These are phyloP conservation scores for Macrochelys suwanniensis DNA, from an alignment of 2,797 vertebrate genomes.

Conservation along the genomic window DNA sequence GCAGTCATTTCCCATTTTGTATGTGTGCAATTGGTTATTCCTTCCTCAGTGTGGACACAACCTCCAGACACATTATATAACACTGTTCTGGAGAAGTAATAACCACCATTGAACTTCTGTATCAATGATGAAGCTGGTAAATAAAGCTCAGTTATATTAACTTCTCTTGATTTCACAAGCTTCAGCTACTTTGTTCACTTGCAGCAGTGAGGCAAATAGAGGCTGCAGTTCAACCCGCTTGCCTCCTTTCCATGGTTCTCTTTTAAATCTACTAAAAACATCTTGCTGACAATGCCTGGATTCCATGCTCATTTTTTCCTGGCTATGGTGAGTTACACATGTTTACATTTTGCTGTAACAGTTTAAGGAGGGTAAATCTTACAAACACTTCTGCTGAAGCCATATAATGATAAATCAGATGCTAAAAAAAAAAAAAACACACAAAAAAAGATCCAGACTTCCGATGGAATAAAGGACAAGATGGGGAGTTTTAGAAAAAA, in stretches of 20 bases:
- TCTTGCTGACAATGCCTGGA: constrained; percentile 39
- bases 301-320: constrained; percentile 57
- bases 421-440: constrained; percentile 27
- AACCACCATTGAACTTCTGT: not conserved
- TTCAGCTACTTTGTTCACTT: not conserved
- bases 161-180: not conserved
- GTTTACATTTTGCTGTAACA: constrained; percentile 57
- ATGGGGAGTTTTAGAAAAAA: not conserved
- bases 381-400: constrained; percentile 41
- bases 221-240: not conserved
- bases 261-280: not conserved
- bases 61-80: not conserved
- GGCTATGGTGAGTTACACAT: not conserved
- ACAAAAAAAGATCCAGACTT: not conserved
- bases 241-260: not conserved
- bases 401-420: constrained; percentile 62
- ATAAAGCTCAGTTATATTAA: not conserved
- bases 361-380: constrained; percentile 40
- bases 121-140: not conserved
- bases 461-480: not conserved
- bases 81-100: not conserved
- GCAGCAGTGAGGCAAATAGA: accelerated
- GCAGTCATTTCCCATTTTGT: no score
- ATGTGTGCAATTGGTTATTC: no score
- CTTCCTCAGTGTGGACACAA: not conserved